These are phyloP conservation scores for Natator depressus DNA, from an alignment of 2,113 vertebrate genomes.

Conservation along the genomic window DNA sequence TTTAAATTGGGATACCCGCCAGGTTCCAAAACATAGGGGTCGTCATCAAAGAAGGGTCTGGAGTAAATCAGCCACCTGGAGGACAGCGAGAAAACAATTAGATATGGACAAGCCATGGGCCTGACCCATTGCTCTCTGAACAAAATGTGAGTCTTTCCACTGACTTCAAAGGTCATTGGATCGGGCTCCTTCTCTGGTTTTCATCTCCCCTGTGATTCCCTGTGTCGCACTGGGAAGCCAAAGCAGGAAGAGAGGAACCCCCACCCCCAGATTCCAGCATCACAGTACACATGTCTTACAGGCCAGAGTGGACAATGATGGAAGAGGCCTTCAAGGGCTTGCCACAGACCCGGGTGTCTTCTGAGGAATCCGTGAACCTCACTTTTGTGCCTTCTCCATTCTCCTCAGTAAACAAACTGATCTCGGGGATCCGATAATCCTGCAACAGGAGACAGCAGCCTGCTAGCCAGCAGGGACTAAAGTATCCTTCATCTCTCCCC, in stretches of 20 bases:
- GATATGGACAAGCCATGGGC: neutral
- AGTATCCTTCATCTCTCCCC: neutral
- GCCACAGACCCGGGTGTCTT: conserved; percentile 82
- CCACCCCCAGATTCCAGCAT: neutral
- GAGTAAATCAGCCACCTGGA: conserved; percentile 92
- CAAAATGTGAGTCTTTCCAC: neutral
- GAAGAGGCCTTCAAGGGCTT: conserved; percentile 87
- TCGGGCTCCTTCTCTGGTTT: rapidly evolving
- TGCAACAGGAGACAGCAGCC: conserved; percentile 34
- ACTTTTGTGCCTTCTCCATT: conserved; percentile 87
- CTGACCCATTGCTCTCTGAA: neutral
- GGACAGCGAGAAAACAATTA: neutral
- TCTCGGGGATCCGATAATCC: conserved; percentile 90
- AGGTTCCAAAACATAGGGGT: conserved; percentile 89
- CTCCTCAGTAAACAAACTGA: conserved; percentile 89
- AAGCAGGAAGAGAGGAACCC: neutral
- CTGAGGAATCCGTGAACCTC: conserved; percentile 83
- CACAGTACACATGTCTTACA: conserved; percentile 80
- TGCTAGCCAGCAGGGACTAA: neutral
- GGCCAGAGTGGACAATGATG: conserved; percentile 89
- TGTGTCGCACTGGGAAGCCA: neutral
- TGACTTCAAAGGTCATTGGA: neutral
- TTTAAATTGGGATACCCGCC: conserved; percentile 87
- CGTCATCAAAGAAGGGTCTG: conserved; percentile 90
- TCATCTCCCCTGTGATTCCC: neutral